Evolutionary conservation across 1,140 invertebrate species (phyloP).

Genomic region (Platorchestia sp.): DNA sequence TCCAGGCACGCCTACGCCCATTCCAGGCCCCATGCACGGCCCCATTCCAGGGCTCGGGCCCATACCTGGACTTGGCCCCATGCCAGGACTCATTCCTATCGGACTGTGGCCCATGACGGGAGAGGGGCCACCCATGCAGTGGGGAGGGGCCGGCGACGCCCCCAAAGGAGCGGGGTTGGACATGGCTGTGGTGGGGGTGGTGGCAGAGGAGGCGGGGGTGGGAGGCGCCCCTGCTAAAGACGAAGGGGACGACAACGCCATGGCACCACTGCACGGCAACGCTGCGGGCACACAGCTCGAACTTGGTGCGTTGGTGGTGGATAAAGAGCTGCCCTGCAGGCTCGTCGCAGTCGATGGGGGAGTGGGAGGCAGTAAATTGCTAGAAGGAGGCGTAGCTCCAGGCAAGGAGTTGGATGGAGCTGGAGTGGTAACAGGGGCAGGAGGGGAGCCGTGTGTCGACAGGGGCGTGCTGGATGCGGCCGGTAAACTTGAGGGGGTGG

Average conservation of each 20-base stretch:
- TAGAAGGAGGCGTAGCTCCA: slow-evolving; percentile 45
- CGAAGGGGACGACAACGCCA: not conserved
- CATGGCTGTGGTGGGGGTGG: slow-evolving; percentile 68
- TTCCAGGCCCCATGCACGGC: slow-evolving; percentile 68
- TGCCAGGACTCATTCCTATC: slow-evolving; percentile 69
- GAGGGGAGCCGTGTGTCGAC: slow-evolving; percentile 17
- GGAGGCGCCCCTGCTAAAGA: not conserved
- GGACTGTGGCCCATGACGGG: slow-evolving; percentile 66
- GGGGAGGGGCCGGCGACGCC: slow-evolving; percentile 69
- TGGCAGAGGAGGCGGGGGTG: slow-evolving; percentile 26
- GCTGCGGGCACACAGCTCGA: not conserved
- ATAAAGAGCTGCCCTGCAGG: not conserved
- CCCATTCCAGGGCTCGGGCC: slow-evolving; percentile 67
- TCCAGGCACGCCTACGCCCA: slow-evolving; percentile 70
- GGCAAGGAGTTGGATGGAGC: slow-evolving; percentile 45
- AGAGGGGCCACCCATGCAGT: slow-evolving; percentile 62
- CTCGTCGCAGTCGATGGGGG: slow-evolving; percentile 21
- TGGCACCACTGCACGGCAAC: not conserved
- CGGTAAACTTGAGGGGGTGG: slow-evolving; percentile 27
- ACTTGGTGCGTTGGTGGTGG: slow-evolving; percentile 15
- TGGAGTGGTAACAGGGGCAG: not conserved
- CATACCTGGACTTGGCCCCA: slow-evolving; percentile 65
- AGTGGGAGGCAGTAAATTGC: slow-evolving; percentile 3
- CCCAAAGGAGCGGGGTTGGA: slow-evolving; percentile 69
- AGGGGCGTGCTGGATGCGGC: not conserved